phyloP scores from a whole-genome alignment of 2,113 vertebrate genomes.

The Puffinus mauretanicus region DNA sequence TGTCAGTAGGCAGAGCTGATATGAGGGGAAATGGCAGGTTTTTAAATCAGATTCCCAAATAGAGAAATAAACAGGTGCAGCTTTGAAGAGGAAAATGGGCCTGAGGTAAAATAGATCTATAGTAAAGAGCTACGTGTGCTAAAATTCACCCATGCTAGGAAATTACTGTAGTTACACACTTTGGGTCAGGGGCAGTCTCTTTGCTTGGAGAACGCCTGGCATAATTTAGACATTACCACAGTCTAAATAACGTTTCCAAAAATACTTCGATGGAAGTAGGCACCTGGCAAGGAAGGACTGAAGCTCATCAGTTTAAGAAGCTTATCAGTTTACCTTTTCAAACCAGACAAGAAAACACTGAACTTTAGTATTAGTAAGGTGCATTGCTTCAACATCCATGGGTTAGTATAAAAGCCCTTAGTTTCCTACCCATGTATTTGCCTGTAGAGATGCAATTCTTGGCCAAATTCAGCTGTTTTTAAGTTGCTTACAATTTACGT shows the following conservation, averaged over 20 bases:
- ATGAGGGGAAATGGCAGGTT: background rate
- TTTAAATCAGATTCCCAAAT: background rate
- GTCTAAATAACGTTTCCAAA: background rate
- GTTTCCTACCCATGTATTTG: background rate
- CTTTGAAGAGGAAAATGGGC: background rate
- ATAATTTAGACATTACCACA: background rate
- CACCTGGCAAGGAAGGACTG: background rate
- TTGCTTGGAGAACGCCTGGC: background rate
- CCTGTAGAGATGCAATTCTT: background rate
- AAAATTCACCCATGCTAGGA: background rate
- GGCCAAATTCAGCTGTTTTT: background rate
- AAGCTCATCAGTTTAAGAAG: background rate
- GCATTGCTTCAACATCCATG: background rate
- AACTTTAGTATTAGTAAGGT: background rate
- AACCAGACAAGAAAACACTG: background rate
- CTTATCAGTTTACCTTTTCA: background rate
- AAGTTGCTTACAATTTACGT: background rate
- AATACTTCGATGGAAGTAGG: background rate
- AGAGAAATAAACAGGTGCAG: background rate
- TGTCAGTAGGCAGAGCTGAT: background rate
- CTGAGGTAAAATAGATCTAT: background rate
- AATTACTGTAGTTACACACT: background rate
- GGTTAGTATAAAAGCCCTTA: background rate
- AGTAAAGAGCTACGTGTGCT: background rate
- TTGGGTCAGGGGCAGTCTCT: background rate